phyloP scores from a whole-genome alignment of 2,113 vertebrate genomes.

The Sciurus niger region DNA sequence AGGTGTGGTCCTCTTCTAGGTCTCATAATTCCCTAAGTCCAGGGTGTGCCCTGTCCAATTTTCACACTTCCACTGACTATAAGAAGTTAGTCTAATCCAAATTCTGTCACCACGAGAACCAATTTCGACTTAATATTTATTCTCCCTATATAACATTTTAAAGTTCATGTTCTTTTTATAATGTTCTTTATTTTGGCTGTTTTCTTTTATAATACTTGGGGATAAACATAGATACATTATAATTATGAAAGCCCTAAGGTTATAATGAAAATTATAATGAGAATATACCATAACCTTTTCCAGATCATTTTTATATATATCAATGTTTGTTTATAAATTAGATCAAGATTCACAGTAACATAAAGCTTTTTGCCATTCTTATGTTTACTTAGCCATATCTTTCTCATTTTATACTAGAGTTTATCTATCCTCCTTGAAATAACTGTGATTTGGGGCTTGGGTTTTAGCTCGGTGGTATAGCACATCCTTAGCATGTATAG shows the following conservation, averaged over 20 bases:
- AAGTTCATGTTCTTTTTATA: not conserved
- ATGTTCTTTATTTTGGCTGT: not conserved
- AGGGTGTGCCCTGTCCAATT: not conserved
- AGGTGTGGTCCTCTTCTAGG: not conserved
- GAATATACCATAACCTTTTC: slow-evolving; percentile 12
- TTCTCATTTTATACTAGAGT: not conserved
- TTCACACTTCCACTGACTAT: not conserved
- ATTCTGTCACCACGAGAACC: slow-evolving; percentile 19
- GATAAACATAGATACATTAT: slow-evolving; percentile 4
- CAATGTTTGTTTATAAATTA: slow-evolving; percentile 44
- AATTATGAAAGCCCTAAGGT: not conserved
- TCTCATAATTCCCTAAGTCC: not conserved
- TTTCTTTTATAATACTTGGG: slow-evolving; percentile 33
- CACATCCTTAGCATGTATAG: not conserved
- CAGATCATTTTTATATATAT: not conserved
- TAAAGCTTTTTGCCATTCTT: slow-evolving; percentile 32
- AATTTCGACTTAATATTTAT: slow-evolving; percentile 27
- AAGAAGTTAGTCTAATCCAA: not conserved
- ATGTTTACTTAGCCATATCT: not conserved
- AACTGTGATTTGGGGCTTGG: not conserved
- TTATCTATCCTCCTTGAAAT: slow-evolving; percentile 44
- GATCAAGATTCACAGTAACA: not conserved
- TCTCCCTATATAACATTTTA: not conserved
- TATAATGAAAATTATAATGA: slow-evolving; percentile 15
- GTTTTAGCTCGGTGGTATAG: not conserved